Conservation (phyloP, 2,797 vertebrate genomes). For the Numenius phaeopus region DNA sequence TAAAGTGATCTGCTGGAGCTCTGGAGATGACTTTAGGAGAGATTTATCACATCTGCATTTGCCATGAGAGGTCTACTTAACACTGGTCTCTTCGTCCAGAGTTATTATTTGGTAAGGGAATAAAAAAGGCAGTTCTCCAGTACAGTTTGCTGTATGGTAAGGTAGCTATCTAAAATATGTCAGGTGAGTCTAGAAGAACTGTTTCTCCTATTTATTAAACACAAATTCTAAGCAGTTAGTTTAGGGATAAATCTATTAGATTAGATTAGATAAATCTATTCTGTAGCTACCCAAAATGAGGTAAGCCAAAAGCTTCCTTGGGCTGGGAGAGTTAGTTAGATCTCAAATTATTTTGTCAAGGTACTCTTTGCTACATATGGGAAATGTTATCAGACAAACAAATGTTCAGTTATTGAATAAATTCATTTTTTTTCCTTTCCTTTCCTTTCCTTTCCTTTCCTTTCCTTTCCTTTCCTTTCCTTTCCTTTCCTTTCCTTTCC, state of each 20-base stretch:
- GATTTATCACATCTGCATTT: not conserved
- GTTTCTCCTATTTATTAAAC: not conserved
- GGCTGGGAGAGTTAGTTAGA: not conserved
- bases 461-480: not conserved
- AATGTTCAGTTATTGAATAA: not conserved
- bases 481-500: no score
- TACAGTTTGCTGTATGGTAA: not conserved
- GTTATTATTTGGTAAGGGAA: not conserved
- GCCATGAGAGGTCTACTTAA: not conserved
- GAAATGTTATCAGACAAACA: not conserved
- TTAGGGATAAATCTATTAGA: not conserved
- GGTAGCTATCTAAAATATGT: not conserved
- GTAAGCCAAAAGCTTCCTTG: not conserved
- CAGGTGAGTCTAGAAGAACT: not conserved
- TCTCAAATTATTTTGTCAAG: not conserved
- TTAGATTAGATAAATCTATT: not conserved
- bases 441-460: not conserved
- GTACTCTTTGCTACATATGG: not conserved
- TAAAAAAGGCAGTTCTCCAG: not conserved
- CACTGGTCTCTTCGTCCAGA: not conserved
- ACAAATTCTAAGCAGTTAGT: not conserved
- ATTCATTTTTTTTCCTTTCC: no score
- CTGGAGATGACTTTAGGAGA: not conserved
- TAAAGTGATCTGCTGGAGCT: not conserved
- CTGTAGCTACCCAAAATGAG: not conserved